A percentile compares a stretch with the other conserved stretches of the same genome.
These are phyloP conservation scores for Sterrhoptilus dennistouni DNA, from an alignment of 2,113 vertebrate species.

Conservation along the genomic window DNA sequence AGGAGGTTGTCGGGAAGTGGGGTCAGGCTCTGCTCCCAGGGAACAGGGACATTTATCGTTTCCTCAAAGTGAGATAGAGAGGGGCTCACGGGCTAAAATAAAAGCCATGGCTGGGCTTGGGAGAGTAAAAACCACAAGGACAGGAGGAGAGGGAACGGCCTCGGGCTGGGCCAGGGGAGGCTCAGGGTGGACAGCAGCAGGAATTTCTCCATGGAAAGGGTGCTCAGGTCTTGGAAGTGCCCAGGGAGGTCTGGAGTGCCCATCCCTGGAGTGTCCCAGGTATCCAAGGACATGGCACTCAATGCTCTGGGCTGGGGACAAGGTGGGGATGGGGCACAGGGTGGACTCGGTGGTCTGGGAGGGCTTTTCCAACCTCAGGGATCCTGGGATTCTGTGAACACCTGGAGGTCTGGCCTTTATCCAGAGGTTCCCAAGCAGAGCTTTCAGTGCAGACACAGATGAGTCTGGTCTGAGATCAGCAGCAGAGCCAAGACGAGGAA, in stretches of 20 bases:
- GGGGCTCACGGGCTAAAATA: too few species aligned
- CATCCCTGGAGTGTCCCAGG: neutral
- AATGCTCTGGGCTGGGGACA: neutral
- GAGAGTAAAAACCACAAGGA: neutral
- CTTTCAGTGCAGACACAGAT: neutral
- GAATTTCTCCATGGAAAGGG: neutral
- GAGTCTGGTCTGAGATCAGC: neutral
- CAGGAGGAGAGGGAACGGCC: neutral
- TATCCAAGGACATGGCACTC: too few species aligned
- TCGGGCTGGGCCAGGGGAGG: neutral
- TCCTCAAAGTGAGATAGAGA: too few species aligned
- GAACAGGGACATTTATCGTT: neutral
- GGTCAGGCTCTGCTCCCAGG: accelerated
- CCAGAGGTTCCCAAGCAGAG: neutral
- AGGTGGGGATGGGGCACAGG: neutral
- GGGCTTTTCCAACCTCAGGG: neutral
- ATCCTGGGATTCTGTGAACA: neutral
- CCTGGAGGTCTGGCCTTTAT: neutral
- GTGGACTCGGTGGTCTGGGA: accelerated
- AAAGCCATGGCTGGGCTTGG: too few species aligned
- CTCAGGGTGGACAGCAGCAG: neutral
- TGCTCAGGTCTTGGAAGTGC: neutral
- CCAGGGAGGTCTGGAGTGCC: neutral
- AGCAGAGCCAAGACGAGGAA: neutral
- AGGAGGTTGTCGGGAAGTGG: neutral